These are phyloP conservation scores for Propsilocerus akamusi DNA, from an alignment of 1,140 invertebrate species.

Conservation along the genomic window DNA sequence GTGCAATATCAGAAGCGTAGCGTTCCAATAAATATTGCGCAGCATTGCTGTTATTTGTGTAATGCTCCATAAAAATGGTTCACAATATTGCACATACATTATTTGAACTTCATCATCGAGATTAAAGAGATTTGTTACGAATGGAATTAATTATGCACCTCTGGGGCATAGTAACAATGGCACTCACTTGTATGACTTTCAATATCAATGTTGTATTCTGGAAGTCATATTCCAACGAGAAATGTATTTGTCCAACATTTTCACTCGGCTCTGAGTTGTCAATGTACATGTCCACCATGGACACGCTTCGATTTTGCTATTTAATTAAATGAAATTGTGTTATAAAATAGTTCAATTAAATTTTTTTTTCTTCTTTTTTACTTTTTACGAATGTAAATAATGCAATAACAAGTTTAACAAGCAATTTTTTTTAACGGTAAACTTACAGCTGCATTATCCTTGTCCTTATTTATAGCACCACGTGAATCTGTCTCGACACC, in stretches of 20 bases:
- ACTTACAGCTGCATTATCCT: conserved; percentile 16
- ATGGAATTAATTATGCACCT: background rate
- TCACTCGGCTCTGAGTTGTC: conserved; percentile 79
- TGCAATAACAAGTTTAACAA: background rate
- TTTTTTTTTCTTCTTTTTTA: background rate
- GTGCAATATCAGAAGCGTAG: too few species aligned
- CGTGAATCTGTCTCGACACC: conserved; percentile 17
- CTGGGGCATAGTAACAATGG: background rate
- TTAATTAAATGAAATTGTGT: conserved; percentile 34
- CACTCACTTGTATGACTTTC: conserved; percentile 69
- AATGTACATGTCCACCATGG: conserved; percentile 89
- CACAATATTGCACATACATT: background rate
- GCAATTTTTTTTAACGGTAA: background rate
- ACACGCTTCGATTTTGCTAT: conserved; percentile 74
- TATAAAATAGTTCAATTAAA: background rate
- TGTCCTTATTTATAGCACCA: conserved; percentile 11
- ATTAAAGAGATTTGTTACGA: background rate
- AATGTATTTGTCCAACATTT: conserved; percentile 87
- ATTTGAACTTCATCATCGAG: background rate
- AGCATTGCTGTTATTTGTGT: too few species aligned
- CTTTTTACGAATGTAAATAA: background rate
- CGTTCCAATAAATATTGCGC: too few species aligned
- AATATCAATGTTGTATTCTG: conserved; percentile 84
- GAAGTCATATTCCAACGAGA: conserved; percentile 89
- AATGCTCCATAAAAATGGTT: too few species aligned